phyloP scores from a whole-genome alignment of 1,140 invertebrate genomes.

The Drosophila funebris region DNA sequence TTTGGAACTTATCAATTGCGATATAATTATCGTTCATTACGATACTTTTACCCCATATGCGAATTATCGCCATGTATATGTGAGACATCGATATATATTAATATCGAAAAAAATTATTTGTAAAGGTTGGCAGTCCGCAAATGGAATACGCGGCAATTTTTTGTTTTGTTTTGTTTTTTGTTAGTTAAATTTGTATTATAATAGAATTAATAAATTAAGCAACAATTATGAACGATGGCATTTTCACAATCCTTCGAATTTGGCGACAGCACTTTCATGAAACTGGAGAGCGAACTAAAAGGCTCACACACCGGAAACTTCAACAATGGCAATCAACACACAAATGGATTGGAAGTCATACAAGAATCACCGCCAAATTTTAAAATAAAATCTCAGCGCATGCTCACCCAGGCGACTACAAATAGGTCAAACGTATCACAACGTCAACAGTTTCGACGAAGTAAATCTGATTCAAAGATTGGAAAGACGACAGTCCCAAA shows the following conservation, averaged over 20 bases:
- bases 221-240: slow-evolving; percentile 37
- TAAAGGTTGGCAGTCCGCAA: slow-evolving; percentile 24
- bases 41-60: neutral
- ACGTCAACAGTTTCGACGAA: slow-evolving; percentile 9
- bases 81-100: too few species aligned
- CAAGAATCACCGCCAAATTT: slow-evolving; percentile 43
- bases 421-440: slow-evolving; percentile 24
- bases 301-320: neutral
- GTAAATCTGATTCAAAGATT: slow-evolving; percentile 42
- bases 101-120: too few species aligned
- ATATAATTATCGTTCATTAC: neutral
- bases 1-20: neutral
- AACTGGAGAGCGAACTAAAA: slow-evolving; percentile 57
- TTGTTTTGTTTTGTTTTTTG: slow-evolving; percentile 18
- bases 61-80: neutral
- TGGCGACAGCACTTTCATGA: slow-evolving; percentile 74
- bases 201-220: neutral
- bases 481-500: neutral
- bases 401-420: neutral
- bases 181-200: slow-evolving; percentile 7
- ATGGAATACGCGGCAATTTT: slow-evolving; percentile 14
- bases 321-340: slow-evolving; percentile 7
- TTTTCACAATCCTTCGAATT: slow-evolving; percentile 78
- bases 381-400: slow-evolving; percentile 23
- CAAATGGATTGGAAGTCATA: slow-evolving; percentile 44